phyloP scores from a whole-genome alignment of 2,888 invertebrate genomes.

The Hyles lineata region DNA sequence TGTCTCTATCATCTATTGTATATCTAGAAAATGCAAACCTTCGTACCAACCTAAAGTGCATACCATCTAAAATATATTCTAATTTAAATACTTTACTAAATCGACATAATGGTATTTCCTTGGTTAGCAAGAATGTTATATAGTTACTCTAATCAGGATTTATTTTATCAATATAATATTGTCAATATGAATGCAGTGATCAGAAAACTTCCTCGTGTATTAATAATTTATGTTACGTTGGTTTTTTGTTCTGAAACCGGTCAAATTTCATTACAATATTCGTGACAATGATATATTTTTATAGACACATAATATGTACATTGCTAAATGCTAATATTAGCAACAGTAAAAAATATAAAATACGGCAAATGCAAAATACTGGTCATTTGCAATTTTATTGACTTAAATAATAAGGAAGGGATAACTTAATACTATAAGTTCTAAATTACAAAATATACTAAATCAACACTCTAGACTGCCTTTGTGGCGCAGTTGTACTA shows the following conservation, averaged over 20 bases:
- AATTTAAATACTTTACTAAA: not conserved
- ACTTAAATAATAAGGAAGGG: not conserved
- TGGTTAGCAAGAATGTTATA: not conserved
- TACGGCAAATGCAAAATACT: not conserved
- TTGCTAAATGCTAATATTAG: slow-evolving; percentile 17
- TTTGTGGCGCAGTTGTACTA: too few species aligned
- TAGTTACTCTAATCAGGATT: not conserved
- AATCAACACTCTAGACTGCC: too few species aligned
- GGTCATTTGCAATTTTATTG: not conserved
- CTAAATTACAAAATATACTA: not conserved
- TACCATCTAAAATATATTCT: too few species aligned
- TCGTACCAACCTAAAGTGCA: too few species aligned
- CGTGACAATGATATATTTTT: slow-evolving; percentile 26
- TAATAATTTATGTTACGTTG: slow-evolving; percentile 4
- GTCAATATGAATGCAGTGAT: not conserved
- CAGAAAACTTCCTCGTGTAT: slow-evolving; percentile 5
- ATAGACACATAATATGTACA: slow-evolving; percentile 18
- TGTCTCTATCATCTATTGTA: not conserved
- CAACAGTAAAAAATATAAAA: not conserved
- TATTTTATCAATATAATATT: slow-evolving; percentile 1
- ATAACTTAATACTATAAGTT: not conserved
- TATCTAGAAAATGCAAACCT: not conserved
- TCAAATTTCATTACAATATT: slow-evolving; percentile 22
- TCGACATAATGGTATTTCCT: not conserved
- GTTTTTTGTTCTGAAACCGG: slow-evolving; percentile 7